Evolutionary conservation across 2,888 invertebrate species (phyloP).

Genomic region (Lapara coniferarum): DNA sequence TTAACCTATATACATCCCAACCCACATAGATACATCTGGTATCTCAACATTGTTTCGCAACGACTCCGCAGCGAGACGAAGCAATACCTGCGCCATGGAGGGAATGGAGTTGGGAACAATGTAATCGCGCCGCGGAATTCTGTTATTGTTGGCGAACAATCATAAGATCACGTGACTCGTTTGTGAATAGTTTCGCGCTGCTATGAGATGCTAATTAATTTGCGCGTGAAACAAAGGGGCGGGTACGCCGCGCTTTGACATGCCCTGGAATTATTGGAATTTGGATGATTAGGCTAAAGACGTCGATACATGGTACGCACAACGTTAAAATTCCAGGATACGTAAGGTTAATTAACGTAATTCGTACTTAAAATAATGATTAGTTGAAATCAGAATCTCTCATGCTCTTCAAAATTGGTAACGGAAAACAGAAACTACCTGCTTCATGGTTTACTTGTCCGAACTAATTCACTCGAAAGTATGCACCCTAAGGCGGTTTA

Average conservation of each 20-base stretch:
- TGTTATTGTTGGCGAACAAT: conserved; percentile 23
- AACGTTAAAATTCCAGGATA: no score
- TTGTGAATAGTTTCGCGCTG: conserved; percentile 22
- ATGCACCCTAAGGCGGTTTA: no score
- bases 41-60: conserved; percentile 12
- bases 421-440: no score
- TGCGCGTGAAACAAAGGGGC: conserved; percentile 7
- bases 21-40: neutral
- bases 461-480: no score
- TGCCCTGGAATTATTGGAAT: neutral
- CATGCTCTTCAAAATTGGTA: no score
- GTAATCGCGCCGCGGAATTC: conserved; percentile 23
- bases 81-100: neutral
- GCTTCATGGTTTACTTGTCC: no score
- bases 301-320: no score
- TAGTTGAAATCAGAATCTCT: no score
- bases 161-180: conserved; percentile 19
- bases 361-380: no score
- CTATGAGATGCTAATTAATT: conserved; percentile 24
- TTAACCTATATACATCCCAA: neutral
- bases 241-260: neutral
- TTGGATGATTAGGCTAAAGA: neutral
- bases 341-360: no score
- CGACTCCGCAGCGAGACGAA: neutral
- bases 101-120: conserved; percentile 11